These are phyloP conservation scores for Andrena chrysosceles DNA, from an alignment of 2,888 invertebrate genomes.

Conservation along the genomic window DNA sequence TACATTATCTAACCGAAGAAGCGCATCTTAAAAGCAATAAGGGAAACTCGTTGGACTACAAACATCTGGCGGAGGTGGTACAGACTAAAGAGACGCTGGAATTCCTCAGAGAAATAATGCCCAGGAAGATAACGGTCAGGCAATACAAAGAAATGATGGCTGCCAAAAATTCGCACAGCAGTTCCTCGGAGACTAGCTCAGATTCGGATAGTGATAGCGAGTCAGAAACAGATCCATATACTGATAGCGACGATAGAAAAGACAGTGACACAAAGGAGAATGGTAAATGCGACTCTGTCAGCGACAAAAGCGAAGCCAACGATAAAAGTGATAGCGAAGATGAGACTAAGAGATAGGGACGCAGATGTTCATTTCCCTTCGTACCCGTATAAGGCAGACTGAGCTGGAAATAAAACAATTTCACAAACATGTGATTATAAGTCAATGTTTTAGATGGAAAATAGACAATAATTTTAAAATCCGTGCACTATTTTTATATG, in stretches of 20 bases:
- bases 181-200: slow-evolving; percentile 82
- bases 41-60: slow-evolving; percentile 88
- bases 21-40: slow-evolving; percentile 86
- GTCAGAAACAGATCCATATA: slow-evolving; percentile 74
- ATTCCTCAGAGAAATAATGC: slow-evolving; percentile 91
- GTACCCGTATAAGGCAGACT: slow-evolving; percentile 4
- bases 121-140: slow-evolving; percentile 90
- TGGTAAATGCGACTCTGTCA: slow-evolving; percentile 75
- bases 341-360: slow-evolving; percentile 69
- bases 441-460: slow-evolving; percentile 1
- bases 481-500: slow-evolving; percentile 45
- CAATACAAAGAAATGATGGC: slow-evolving; percentile 89
- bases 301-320: slow-evolving; percentile 77
- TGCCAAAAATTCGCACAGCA: slow-evolving; percentile 85
- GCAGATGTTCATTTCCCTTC: background rate
- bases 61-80: slow-evolving; percentile 90
- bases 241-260: slow-evolving; percentile 72
- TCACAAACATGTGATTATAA: background rate
- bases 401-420: background rate
- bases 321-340: slow-evolving; percentile 80
- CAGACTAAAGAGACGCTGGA: slow-evolving; percentile 89
- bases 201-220: slow-evolving; percentile 80
- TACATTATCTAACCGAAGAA: slow-evolving; percentile 88
- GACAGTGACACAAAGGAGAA: slow-evolving; percentile 76
- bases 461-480: slow-evolving; percentile 22